Conservation (phyloP, 2,888 invertebrate species). For the Eilema sororculum region DNA sequence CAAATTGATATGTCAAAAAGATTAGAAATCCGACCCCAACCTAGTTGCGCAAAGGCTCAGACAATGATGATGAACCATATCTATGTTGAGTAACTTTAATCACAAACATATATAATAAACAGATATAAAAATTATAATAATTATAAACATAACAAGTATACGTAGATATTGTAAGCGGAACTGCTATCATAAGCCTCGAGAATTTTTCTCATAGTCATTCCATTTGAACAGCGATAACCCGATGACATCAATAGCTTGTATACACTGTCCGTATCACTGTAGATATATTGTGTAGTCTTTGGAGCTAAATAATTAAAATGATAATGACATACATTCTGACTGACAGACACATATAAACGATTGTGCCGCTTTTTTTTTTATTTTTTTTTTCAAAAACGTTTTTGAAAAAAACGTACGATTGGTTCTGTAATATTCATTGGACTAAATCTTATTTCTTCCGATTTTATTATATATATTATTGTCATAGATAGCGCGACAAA, state of each 20-base stretch:
- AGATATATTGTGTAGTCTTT: neutral
- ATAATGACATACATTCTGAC: neutral
- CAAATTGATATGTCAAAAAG: too few species aligned
- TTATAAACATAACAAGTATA: constrained; percentile 7
- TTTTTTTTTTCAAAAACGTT: too few species aligned
- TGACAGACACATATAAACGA: too few species aligned
- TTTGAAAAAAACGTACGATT: too few species aligned
- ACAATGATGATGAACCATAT: too few species aligned
- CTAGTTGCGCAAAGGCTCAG: too few species aligned
- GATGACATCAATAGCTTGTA: constrained; percentile 48
- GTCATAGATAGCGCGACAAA: too few species aligned
- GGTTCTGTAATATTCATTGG: too few species aligned
- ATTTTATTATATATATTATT: too few species aligned
- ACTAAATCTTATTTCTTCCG: too few species aligned
- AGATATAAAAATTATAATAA: constrained; percentile 3
- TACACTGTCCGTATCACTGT: constrained; percentile 38
- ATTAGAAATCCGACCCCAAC: too few species aligned
- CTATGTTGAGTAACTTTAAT: neutral
- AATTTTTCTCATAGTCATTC: constrained; percentile 44
- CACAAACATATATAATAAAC: neutral
- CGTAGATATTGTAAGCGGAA: constrained; percentile 7
- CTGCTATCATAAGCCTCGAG: constrained; percentile 12
- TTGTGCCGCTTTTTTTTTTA: too few species aligned
- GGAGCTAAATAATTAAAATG: constrained; percentile 4
- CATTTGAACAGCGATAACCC: constrained; percentile 52